Evolutionary conservation across 1,140 invertebrate genomes (phyloP).

Genomic region (Bombus haemorrhoidalis): DNA sequence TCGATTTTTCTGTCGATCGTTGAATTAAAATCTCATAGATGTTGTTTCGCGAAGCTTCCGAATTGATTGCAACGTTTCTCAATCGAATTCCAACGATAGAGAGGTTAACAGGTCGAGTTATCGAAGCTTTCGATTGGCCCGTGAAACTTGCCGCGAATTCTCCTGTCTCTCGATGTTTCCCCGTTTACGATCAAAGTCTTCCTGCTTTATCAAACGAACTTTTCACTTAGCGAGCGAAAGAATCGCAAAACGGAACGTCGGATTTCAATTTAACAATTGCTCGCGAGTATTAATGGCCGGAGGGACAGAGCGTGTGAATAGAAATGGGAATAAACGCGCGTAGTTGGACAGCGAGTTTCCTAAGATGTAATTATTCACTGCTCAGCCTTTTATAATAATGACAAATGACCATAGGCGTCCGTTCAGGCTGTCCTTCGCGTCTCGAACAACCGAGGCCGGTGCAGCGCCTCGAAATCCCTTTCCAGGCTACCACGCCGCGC

Average conservation of each 20-base stretch:
- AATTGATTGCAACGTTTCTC: no score
- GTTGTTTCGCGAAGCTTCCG: no score
- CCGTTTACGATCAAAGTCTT: background rate
- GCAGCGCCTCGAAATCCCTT: background rate
- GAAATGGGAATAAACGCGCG: slow-evolving; percentile 33
- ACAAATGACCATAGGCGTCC: slow-evolving; percentile 66
- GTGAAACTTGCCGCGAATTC: background rate
- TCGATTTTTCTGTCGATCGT: no score
- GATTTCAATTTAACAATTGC: slow-evolving; percentile 19
- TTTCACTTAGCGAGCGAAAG: background rate
- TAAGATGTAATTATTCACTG: slow-evolving; percentile 77
- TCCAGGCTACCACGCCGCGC: slow-evolving; percentile 1
- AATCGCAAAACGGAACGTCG: background rate
- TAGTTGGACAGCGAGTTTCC: slow-evolving; percentile 44
- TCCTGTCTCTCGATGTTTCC: background rate
- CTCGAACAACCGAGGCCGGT: background rate
- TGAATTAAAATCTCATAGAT: no score
- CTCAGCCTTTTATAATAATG: slow-evolving; percentile 78
- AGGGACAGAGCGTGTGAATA: background rate
- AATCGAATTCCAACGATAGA: no score
- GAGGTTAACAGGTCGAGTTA: background rate
- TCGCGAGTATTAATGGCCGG: background rate
- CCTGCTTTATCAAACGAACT: background rate
- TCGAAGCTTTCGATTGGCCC: background rate
- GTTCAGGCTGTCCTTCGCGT: slow-evolving; percentile 25